phyloP scores from a whole-genome alignment of 1,140 invertebrate genomes.

The Drosophila mayri region DNA sequence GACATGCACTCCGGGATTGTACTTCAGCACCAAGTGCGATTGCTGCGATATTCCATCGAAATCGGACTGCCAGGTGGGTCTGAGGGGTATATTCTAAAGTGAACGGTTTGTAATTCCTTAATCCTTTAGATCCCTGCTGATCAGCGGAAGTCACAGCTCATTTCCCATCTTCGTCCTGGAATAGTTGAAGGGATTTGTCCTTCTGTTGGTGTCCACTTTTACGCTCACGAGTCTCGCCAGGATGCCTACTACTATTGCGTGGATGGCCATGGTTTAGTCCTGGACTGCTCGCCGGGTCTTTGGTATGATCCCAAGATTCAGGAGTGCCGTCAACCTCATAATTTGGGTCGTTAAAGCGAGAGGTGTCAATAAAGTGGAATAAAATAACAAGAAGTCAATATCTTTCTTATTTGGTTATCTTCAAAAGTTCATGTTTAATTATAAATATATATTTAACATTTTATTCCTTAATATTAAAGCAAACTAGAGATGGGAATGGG shows the following conservation, averaged over 20 bases:
- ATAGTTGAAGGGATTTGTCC: slow-evolving; percentile 57
- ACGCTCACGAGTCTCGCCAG: slow-evolving; percentile 46
- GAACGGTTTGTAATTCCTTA: neutral
- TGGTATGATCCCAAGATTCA: slow-evolving; percentile 58
- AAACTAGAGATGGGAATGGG: neutral
- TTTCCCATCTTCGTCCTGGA: slow-evolving; percentile 26
- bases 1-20: slow-evolving; percentile 57
- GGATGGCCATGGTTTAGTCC: slow-evolving; percentile 61
- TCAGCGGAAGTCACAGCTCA: slow-evolving; percentile 42
- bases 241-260: slow-evolving; percentile 74
- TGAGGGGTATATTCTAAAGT: fast-evolving
- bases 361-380: slow-evolving; percentile 13
- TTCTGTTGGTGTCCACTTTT: slow-evolving; percentile 54
- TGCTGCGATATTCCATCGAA: slow-evolving; percentile 68
- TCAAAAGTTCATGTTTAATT: no score
- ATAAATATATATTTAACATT: neutral
- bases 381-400: neutral
- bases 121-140: slow-evolving; percentile 44
- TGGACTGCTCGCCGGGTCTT: slow-evolving; percentile 73
- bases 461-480: neutral
- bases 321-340: slow-evolving; percentile 61
- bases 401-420: neutral
- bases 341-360: neutral
- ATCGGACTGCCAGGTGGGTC: slow-evolving; percentile 58
- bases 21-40: slow-evolving; percentile 62